phyloP scores from a whole-genome alignment of 23 tunicate genomes.

The Halocynthia aurantium region DNA sequence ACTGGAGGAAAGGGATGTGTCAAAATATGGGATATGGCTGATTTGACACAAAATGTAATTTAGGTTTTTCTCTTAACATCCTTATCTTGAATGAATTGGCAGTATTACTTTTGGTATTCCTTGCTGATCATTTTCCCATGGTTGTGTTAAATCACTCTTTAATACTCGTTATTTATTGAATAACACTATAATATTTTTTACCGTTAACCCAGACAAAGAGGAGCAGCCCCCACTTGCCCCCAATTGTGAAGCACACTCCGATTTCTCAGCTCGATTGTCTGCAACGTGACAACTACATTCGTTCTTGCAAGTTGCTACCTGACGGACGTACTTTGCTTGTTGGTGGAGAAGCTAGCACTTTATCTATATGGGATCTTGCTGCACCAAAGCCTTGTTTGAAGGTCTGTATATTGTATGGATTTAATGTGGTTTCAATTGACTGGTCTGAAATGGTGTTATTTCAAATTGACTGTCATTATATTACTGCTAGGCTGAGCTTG shows the following conservation, averaged over 20 bases:
- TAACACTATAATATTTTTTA: not conserved
- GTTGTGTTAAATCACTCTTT: too few species aligned
- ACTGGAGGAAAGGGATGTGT: constrained; percentile 97
- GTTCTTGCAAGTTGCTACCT: constrained; percentile 78
- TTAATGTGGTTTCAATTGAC: not conserved
- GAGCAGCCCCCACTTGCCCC: constrained; percentile 12
- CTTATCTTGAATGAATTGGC: too few species aligned
- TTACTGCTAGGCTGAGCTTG: constrained; percentile 21
- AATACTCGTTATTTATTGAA: too few species aligned
- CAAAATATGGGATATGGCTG: constrained; percentile 92
- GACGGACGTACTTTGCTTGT: constrained; percentile 79
- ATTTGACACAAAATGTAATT: not conserved
- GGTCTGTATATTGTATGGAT: constrained; percentile 19
- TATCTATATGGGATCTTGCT: constrained; percentile 74
- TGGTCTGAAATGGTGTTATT: not conserved
- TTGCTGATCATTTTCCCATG: too few species aligned
- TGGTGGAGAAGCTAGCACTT: constrained; percentile 88
- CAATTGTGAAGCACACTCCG: constrained; percentile 55
- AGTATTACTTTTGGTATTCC: too few species aligned
- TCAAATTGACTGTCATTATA: not conserved
- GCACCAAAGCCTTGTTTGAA: constrained; percentile 53
- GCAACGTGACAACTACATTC: constrained; percentile 80
- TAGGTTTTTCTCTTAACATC: too few species aligned
- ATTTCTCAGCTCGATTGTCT: constrained; percentile 68
- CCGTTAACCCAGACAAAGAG: not conserved